Conservation (phyloP, 1,140 invertebrate species). For the Papilio polytes region DNA sequence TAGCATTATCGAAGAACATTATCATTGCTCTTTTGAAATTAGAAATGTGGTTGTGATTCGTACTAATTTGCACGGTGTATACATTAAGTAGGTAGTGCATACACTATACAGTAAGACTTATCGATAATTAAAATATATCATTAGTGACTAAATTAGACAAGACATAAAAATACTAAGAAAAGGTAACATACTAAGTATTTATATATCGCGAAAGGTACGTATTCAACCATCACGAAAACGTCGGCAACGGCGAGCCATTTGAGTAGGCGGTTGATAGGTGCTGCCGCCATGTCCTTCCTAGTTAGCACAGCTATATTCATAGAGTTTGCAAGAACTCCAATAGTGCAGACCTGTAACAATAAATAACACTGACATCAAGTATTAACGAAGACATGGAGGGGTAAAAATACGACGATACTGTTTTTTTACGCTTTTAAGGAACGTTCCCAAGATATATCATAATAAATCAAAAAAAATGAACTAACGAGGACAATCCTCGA, state of each 20-base stretch:
- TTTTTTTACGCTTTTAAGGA: background rate
- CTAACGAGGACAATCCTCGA: background rate
- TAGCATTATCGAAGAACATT: too few relatives aligned
- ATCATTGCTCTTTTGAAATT: too few relatives aligned
- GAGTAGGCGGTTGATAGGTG: constrained; percentile 93
- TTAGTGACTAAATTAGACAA: background rate
- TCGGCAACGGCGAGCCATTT: constrained; percentile 91
- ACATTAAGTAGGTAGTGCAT: too few relatives aligned
- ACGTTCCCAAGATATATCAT: background rate
- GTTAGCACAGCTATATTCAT: constrained; percentile 96
- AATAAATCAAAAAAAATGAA: too few relatives aligned
- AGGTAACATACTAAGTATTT: constrained; percentile 85
- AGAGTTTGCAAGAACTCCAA: constrained; percentile 88
- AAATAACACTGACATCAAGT: background rate
- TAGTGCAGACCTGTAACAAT: constrained; percentile 68
- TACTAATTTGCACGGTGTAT: too few relatives aligned
- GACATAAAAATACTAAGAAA: background rate
- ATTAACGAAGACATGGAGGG: background rate
- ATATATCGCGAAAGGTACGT: constrained; percentile 92
- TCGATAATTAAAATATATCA: too few relatives aligned
- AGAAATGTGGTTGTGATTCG: too few relatives aligned
- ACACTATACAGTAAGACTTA: too few relatives aligned
- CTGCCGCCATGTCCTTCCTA: constrained; percentile 90
- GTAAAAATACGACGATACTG: background rate
- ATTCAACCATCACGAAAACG: constrained; percentile 94